Percentiles rank a stretch among this genome's conserved stretches.
phyloP scores from a whole-genome alignment of 2,888 invertebrate genomes.

The Galerucella nymphaeae region DNA sequence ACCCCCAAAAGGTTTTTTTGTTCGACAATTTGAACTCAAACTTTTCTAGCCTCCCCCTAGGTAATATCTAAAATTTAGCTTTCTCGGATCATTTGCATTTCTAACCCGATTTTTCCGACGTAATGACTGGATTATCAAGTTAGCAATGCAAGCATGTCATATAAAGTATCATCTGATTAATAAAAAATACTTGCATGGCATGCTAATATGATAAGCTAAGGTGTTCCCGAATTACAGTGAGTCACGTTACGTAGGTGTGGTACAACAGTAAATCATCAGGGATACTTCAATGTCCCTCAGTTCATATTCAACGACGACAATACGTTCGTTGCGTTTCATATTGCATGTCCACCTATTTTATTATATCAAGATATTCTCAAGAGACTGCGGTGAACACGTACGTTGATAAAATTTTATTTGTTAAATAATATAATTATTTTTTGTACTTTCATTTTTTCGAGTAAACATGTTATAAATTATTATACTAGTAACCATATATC shows the following conservation, averaged over 20 bases:
- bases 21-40: too few relatives aligned
- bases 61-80: too few relatives aligned
- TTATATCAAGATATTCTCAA: slow-evolving; percentile 35
- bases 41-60: too few relatives aligned
- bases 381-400: slow-evolving; percentile 20
- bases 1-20: too few relatives aligned
- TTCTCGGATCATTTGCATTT: too few relatives aligned
- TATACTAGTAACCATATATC: neutral
- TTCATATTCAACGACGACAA: slow-evolving; percentile 28
- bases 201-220: slow-evolving; percentile 38
- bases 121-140: too few relatives aligned
- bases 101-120: too few relatives aligned
- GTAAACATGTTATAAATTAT: neutral
- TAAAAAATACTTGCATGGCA: slow-evolving; percentile 35
- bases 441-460: neutral
- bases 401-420: slow-evolving; percentile 22
- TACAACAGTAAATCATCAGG: slow-evolving; percentile 47
- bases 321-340: slow-evolving; percentile 30
- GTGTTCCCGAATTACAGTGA: slow-evolving; percentile 48
- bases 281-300: slow-evolving; percentile 37
- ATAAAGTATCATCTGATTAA: slow-evolving; percentile 32
- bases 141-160: slow-evolving; percentile 21
- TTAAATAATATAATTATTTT: slow-evolving; percentile 22
- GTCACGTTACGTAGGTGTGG: slow-evolving; percentile 53
- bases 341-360: slow-evolving; percentile 42